Evolutionary conservation across 2,888 invertebrate genomes (phyloP), one percentile per base, ranked within the genome.

Genomic region (Tricholauxania praeusta): DNA sequence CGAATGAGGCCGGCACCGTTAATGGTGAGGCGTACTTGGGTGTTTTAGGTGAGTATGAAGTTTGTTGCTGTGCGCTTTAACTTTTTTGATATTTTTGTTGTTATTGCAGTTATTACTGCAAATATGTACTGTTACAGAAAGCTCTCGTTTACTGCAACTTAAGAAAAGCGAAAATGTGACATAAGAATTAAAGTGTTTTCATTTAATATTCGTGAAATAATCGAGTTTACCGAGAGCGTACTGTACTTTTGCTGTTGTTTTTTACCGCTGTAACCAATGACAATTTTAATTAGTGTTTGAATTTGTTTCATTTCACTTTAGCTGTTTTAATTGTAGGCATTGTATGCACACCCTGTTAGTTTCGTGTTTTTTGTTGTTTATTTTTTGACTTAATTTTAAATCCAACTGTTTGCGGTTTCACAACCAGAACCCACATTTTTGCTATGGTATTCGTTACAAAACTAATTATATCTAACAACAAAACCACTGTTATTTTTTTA

Each of bases 1-100:
- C 93, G 67, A 98, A 98, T 86, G 95, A 95, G 87, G 96, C 96
- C 69, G 98, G 98, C 57, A 91, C 91, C 77, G 93, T 94, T 48
- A 91, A 92, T 78, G 96, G 93, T 72, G 92, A 94, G 79, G 97
- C 95, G 57, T 92, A 91, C 86, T 90, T 98, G 73, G 91, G 91
- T 78, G 96, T 98, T 74, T 89, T 96, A 81, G 95, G 96, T 95
- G 88, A 90, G 89, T 84, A 72, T 22, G 39, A 12, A 59, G 53
- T 72, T 19, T 39, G 12, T 2, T 68, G 52, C 32, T 22, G 7
- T 39, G 28, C 28, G 15, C 8, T 66, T 62, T 72, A 12, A 15
- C n/a, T 19, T 28, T 28, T 47, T 52, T 55, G 39, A 52, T 14
- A 32, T 32, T 15, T 48, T 60, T 22, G 5, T 53, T 52, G 63